A percentile compares a stretch with the other conserved stretches of the same genome.
Conservation (phyloP, 2,797 vertebrate genomes). For the Gallinago nigripennis region DNA sequence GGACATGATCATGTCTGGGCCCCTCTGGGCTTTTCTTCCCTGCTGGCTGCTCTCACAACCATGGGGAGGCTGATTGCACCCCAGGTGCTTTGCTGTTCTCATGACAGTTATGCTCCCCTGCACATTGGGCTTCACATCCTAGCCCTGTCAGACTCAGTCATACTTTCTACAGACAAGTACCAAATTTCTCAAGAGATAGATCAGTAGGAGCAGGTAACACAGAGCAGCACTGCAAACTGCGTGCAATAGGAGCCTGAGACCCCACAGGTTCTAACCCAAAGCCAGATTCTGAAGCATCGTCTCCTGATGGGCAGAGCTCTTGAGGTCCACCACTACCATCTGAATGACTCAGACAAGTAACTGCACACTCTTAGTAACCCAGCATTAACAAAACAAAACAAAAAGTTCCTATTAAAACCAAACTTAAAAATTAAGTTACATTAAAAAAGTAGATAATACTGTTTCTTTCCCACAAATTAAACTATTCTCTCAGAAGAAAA, state of each 20-base stretch:
- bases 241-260: rapidly evolving
- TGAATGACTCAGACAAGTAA: rapidly evolving
- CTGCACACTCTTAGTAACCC: background rate
- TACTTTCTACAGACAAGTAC: rapidly evolving
- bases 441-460: background rate
- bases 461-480: background rate
- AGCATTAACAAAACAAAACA: background rate
- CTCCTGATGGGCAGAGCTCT: background rate
- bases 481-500: background rate
- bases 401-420: background rate
- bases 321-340: background rate
- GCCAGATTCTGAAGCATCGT: background rate
- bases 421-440: background rate
- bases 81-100: rapidly evolving
- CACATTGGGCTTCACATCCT: rapidly evolving
- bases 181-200: background rate
- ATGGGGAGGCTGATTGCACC: rapidly evolving
- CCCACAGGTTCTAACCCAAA: background rate
- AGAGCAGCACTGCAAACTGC: background rate
- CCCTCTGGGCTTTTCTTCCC: background rate
- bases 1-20: rapidly evolving
- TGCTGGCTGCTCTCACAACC: rapidly evolving
- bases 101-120: no score
- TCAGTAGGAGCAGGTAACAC: background rate
- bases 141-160: background rate